phyloP scores from a whole-genome alignment of 2,797 vertebrate species.

The Simalia tracyae region DNA sequence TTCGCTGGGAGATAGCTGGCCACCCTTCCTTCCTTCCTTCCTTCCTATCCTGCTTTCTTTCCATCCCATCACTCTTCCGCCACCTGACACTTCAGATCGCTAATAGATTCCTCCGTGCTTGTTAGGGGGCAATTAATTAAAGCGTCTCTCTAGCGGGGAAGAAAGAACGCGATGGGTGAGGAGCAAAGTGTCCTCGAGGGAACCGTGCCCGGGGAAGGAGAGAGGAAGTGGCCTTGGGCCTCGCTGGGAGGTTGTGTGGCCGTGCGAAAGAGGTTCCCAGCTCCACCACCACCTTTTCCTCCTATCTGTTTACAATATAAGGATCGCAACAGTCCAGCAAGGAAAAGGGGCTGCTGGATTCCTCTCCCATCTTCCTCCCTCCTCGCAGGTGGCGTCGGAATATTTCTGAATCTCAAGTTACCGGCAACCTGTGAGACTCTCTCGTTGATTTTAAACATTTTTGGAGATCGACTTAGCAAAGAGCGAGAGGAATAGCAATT shows the following conservation, averaged over 20 bases:
- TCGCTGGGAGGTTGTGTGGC: neutral
- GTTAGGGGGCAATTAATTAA: conserved; percentile 59
- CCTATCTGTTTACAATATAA: neutral
- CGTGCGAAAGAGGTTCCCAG: neutral
- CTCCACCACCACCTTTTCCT: neutral
- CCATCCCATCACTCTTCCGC: neutral
- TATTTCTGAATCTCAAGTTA: conserved; percentile 16
- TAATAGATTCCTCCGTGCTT: conserved; percentile 50
- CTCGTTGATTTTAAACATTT: neutral
- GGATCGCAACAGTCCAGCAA: neutral
- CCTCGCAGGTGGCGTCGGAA: neutral
- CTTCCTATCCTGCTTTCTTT: conserved; percentile 5
- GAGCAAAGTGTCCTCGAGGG: conserved; percentile 48
- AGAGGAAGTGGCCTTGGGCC: neutral
- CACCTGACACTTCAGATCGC: conserved; percentile 45
- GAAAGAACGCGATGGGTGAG: conserved; percentile 45
- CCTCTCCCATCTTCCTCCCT: neutral
- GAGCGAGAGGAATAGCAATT: neutral
- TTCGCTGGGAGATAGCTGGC: conserved; percentile 28
- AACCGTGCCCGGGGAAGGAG: conserved; percentile 15
- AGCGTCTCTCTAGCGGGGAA: conserved; percentile 49
- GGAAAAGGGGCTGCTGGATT: neutral
- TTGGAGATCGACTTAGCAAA: conserved; percentile 8
- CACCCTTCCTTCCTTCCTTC: conserved; percentile 19
- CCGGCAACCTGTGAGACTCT: conserved; percentile 2